Evolutionary conservation across 2,113 vertebrate genomes (phyloP), one percentile per base, ranked within the genome.

Genomic region (Ailuropoda melanoleuca): DNA sequence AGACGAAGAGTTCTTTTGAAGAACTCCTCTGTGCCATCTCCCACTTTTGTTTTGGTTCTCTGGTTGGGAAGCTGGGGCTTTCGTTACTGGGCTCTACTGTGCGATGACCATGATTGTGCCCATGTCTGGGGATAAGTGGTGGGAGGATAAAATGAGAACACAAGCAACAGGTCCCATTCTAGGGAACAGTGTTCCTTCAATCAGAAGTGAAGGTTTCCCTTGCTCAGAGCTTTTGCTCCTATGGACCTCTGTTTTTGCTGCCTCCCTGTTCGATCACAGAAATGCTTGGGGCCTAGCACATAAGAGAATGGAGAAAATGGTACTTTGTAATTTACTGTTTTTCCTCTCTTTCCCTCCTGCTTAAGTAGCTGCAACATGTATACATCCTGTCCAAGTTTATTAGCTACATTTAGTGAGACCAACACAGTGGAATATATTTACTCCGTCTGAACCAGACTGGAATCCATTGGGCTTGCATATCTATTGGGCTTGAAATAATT

Each of bases 401-500:
- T 80, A 50, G 84, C 46, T 78, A 14, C 26, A 50, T 84, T 74
- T 74, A 75, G 3, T 88, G 13, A 77, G 31, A 90, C 31, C 53
- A 24, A 62, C 29, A 72, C 29, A 29, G 34, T 68, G n/a, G 58
- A 84, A 12, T 92, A 10, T 88, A 86, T 78, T 89, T 93, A 60
- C 34, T 93, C 15, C 14, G 11, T 85, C n/a, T 60, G 74, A 23
- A 26, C 3, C 8, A 90, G 74, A 87, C 55, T 83, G 21, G 81
- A 78, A 50, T 31, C 60, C 62, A 53, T 15, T 95, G 37, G 56
- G 11, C 24, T 97, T 86, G 46, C 50, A 88, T 48, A 31, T 77
- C 43, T 77, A 1, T 96, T 88, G 77, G 23, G 90, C 70, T 89
- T 94, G 58, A 90, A 88, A 84, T 87, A 81, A 64, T 92, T 89